Evolutionary conservation across 2,113 vertebrate genomes (phyloP).

Genomic region (Pteropus alecto): DNA sequence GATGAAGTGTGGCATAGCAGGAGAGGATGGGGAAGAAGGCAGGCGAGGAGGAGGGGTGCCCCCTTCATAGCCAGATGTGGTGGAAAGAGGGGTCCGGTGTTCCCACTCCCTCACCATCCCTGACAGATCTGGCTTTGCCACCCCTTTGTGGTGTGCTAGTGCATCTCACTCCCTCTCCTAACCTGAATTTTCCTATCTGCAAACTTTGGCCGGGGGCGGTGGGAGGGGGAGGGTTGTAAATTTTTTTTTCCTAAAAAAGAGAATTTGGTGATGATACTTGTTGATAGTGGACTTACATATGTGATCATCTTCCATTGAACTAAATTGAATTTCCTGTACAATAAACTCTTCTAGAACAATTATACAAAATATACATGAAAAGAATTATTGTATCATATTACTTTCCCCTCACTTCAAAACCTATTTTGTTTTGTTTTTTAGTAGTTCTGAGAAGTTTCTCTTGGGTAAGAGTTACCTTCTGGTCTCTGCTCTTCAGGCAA

Average conservation of each 20-base stretch:
- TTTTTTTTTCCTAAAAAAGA: neutral
- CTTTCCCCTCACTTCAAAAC: neutral
- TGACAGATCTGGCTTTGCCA: neutral
- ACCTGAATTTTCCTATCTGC: neutral
- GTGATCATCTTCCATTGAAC: neutral
- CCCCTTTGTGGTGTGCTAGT: no score
- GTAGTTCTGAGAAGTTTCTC: neutral
- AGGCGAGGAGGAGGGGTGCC: no score
- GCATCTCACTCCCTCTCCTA: accelerated
- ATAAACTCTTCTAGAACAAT: neutral
- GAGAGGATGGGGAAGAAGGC: neutral
- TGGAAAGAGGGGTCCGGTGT: no score
- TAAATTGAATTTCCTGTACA: neutral
- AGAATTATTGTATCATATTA: neutral
- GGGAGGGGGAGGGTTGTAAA: neutral
- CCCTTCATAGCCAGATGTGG: neutral
- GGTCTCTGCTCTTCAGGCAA: neutral
- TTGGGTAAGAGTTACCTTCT: neutral
- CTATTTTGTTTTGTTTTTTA: neutral
- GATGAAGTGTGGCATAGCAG: neutral
- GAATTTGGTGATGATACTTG: neutral
- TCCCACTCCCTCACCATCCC: neutral
- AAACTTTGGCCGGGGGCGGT: neutral
- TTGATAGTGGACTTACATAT: neutral
- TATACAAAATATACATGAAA: neutral